Base-by-base conservation (phyloP, 2,797 vertebrate species). In the Pitangus sulphuratus region DNA sequence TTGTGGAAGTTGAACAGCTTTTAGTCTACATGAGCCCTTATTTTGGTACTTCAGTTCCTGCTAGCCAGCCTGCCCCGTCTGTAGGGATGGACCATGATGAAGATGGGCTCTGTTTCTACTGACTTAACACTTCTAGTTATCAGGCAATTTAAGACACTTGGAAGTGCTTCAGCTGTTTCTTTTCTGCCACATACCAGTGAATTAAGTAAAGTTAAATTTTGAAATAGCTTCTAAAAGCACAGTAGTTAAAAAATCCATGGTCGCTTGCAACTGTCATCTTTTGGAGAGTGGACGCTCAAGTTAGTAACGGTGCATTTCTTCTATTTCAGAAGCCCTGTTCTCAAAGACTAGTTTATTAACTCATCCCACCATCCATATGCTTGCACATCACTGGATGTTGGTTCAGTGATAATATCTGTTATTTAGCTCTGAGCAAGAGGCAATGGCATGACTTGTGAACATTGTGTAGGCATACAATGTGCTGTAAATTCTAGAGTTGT, bases 381-480 rank as follows among this genome's bases (percentile, higher is more conserved):
- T 75, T 81, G 26, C 8, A 45, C 12, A 39, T 54, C 21, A 35
- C 24, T 90, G 64, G 14, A 28, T 71, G n/a, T 11, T 77, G 21
- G 26, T 76, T 88, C 62, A 39, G n/a, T 54, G 50, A 37, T 30
- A 17, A 28, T 33, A 28, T 17, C 22, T 81, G 8, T 7, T 75
- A 54, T 65, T 88, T 53, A 76, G 19, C 58, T 61, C 48, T 53
- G 53, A 78, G 31, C 10, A 89, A 66, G 71, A 87, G 57, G 57
- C 2, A 4, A 1, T 61, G 68, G 18, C 0, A 0, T 65, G 50
- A 45, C 30, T 75, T 71, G 30, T 1, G 37, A 84, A 26, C 14
- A 42, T 28, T 58, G 68, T 17, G 44, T 69, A 69, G 53, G 35
- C 44, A 56, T 7, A 19, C 26, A 40, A 30, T 25, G 18, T 68